Conservation (phyloP, 2,888 invertebrate species). For the Yponomeuta evonymella region DNA sequence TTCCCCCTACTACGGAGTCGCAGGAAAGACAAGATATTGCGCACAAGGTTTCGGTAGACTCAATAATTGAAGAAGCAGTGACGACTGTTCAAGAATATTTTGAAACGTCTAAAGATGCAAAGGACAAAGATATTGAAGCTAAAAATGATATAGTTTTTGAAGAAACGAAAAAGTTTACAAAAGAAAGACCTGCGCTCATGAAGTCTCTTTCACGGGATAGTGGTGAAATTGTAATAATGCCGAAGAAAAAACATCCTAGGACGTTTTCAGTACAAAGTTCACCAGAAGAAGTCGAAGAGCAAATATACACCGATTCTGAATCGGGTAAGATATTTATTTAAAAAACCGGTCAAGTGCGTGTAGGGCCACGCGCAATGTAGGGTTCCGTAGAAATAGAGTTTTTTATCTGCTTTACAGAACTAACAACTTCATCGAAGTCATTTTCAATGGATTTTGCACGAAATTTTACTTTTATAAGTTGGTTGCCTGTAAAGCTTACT, state of each 20-base stretch:
- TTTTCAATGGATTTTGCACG: too few relatives aligned
- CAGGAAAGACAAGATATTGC: constrained; percentile 38
- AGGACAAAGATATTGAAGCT: constrained; percentile 40
- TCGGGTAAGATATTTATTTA: constrained; percentile 44
- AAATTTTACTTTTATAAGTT: too few relatives aligned
- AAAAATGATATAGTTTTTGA: constrained; percentile 48
- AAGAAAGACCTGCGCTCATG: constrained; percentile 59
- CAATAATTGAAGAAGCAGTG: constrained; percentile 66
- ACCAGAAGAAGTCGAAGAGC: constrained; percentile 72
- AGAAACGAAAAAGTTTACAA: constrained; percentile 47
- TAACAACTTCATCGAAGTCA: too few relatives aligned
- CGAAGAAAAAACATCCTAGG: constrained; percentile 65
- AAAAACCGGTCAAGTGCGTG: too few relatives aligned
- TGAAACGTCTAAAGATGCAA: constrained; percentile 42
- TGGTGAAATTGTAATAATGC: constrained; percentile 65
- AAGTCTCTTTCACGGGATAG: constrained; percentile 69
- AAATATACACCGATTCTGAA: constrained; percentile 72
- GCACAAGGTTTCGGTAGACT: constrained; percentile 63
- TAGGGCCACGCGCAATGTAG: too few relatives aligned
- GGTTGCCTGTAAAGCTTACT: too few relatives aligned
- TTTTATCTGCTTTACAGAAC: too few relatives aligned
- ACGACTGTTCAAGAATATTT: constrained; percentile 59
- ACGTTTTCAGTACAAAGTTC: constrained; percentile 73
- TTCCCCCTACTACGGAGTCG: constrained; percentile 33
- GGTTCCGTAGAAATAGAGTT: too few relatives aligned